Conservation (phyloP, 1,140 invertebrate genomes). For the Wiebesia pumilae region DNA sequence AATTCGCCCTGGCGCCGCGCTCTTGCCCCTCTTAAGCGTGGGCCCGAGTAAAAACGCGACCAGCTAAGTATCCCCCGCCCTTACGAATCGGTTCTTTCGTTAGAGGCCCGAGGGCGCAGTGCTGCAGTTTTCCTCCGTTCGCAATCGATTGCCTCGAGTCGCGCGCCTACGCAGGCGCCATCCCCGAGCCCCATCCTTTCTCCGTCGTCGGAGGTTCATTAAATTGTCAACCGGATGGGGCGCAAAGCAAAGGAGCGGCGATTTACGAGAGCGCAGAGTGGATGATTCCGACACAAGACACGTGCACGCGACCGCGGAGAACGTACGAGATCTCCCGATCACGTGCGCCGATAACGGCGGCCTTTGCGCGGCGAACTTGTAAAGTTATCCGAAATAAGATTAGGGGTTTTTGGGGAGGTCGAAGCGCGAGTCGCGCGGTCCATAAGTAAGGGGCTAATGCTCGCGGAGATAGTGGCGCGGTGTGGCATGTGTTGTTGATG, state of each 20-base stretch:
- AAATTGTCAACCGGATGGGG: not conserved
- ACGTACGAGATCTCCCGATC: slow-evolving; percentile 14
- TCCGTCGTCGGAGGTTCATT: not conserved
- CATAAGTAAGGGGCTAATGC: slow-evolving; percentile 55
- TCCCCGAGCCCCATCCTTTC: not conserved
- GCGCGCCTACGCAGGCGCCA: not conserved
- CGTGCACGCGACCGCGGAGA: not conserved
- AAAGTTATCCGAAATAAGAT: slow-evolving; percentile 69
- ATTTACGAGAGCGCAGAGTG: not conserved
- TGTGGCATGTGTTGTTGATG: slow-evolving; percentile 74
- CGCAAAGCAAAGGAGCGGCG: not conserved
- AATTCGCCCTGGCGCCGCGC: slow-evolving; percentile 57
- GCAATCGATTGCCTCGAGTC: slow-evolving; percentile 53
- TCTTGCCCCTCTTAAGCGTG: not conserved
- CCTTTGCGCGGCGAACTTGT: slow-evolving; percentile 43
- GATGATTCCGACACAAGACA: not conserved
- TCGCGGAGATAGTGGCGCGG: slow-evolving; percentile 62
- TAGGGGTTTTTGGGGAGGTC: slow-evolving; percentile 58
- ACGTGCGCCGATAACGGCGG: slow-evolving; percentile 41
- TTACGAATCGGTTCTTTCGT: no score
- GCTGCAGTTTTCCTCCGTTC: no score
- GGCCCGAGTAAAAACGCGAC: no score
- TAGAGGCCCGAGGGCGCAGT: no score
- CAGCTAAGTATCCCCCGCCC: not conserved
- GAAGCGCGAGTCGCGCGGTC: slow-evolving; percentile 52